Percentiles rank a stretch among this genome's conserved stretches.
Evolutionary conservation across 30 jellyfish, hydroid and myxozoan species (phyloP).

Genomic region (Phacellophora camtschatica): DNA sequence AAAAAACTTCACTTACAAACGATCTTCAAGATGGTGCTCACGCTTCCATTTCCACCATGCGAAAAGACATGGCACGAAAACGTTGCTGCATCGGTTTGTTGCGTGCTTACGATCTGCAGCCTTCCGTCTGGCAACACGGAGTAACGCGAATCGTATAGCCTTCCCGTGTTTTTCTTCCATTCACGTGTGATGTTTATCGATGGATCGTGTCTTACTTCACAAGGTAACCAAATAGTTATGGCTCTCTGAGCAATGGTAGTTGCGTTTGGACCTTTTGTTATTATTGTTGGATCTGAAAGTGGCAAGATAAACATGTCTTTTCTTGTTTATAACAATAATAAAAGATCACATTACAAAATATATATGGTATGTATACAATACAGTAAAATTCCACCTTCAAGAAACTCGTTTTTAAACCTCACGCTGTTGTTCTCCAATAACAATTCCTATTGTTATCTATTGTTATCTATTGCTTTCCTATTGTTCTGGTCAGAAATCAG

Average conservation of each 20-base stretch:
- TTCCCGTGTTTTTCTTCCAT: slow-evolving; percentile 71
- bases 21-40: slow-evolving; percentile 46
- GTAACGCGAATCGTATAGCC: slow-evolving; percentile 51
- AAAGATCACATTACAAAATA: no score
- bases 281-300: slow-evolving; percentile 61
- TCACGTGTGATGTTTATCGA: slow-evolving; percentile 69
- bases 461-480: no score
- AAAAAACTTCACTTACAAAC: slow-evolving; percentile 29
- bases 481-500: no score
- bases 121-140: slow-evolving; percentile 69
- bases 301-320: no score
- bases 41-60: slow-evolving; percentile 72
- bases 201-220: slow-evolving; percentile 83
- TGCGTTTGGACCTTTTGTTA: slow-evolving; percentile 54
- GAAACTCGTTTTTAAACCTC: no score
- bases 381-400: no score
- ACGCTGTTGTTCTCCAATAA: no score
- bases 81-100: slow-evolving; percentile 72
- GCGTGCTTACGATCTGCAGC: slow-evolving; percentile 64
- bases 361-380: no score
- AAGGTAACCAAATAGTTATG: slow-evolving; percentile 54
- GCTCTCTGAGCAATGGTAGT: slow-evolving; percentile 72
- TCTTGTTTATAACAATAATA: no score
- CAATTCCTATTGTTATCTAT: no score
- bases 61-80: slow-evolving; percentile 81